Conservation (phyloP, 2,797 vertebrate species). For the Ctenopoma kingsleyae region DNA sequence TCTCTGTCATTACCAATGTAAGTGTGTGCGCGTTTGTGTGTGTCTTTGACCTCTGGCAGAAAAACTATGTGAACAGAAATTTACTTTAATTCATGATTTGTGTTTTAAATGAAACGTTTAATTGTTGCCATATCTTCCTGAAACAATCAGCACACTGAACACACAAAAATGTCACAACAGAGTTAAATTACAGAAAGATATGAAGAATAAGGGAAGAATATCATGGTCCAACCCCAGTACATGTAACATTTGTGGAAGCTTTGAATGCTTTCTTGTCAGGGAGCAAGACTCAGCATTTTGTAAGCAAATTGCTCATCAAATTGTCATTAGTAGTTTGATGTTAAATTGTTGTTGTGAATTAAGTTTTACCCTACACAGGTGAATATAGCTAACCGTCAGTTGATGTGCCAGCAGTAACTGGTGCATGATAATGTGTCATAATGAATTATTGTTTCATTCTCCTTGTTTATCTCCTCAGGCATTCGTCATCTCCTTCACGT, state of each 20-base stretch:
- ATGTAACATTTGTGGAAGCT: neutral
- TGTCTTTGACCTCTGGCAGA: constrained; percentile 6
- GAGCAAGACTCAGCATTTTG: neutral
- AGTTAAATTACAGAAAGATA: neutral
- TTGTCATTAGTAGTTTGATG: too few species aligned
- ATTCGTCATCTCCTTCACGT: constrained; percentile 98
- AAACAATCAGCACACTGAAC: neutral
- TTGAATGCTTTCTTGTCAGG: neutral
- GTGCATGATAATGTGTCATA: neutral
- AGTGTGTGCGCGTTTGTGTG: constrained; percentile 78
- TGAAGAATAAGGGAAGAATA: neutral
- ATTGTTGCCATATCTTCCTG: too few species aligned
- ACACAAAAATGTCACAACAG: neutral
- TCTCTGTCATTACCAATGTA: constrained; percentile 99
- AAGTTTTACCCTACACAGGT: neutral
- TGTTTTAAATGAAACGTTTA: neutral
- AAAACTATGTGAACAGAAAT: neutral
- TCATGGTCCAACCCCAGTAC: neutral
- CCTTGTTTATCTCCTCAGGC: constrained; percentile 83
- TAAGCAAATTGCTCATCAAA: neutral
- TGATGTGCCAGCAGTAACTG: neutral
- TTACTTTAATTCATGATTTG: too few species aligned
- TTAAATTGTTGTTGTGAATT: neutral
- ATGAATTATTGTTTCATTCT: constrained; percentile 5
- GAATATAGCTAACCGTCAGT: neutral